Base-by-base conservation (phyloP, 2,797 vertebrate genomes). In the Gymnoscopelus braueri region DNA sequence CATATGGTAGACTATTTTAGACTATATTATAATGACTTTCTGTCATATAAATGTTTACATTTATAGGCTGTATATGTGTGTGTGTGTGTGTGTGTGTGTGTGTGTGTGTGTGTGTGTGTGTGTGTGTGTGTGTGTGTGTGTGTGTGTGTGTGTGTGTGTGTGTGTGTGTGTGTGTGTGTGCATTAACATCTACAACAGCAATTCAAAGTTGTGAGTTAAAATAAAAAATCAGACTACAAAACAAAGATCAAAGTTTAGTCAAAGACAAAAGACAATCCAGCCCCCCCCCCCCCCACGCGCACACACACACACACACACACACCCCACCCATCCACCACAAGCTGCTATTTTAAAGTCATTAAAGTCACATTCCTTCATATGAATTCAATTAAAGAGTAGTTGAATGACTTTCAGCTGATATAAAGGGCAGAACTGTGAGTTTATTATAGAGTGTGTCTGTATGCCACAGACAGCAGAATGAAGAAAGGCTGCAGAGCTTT, bases 201-300 rank as follows among this genome's bases (percentile, higher is more conserved):
- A 72, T 83, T 87, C 73, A 85, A 80, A 78, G 71, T 83, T 69
- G 85, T 78, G 78, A 83, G 67, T 78, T 78, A 60, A 66, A 79
- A 85, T 81, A 84, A 86, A 65, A 75, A 83, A 78, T 78, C 57
- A 73, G 75, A 49, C 86, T 87, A 87, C 87, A 88, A 80, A 68
- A 86, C 32, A 35, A 75, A 64, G 68, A 81, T 81, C 55, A 79
- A 80, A 82, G 67, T 50, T 50, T 77, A 79, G 67, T 71, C 60
- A 83, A 71, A 75, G 71, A 65, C 69, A 73, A 83, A 71, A 75
- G 71, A 65, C 69, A 73, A 60, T 67, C 1, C 5, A 60, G 67
- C 35, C 35, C 3, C 35, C 35, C 35, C 3, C 35, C 3, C 35
- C 23, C 60, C 1, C 39, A 1, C 39, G 2, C 7, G 0, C 7